Evolutionary conservation across 1,140 invertebrate genomes (phyloP).

Genomic region (Theocolax elegans): DNA sequence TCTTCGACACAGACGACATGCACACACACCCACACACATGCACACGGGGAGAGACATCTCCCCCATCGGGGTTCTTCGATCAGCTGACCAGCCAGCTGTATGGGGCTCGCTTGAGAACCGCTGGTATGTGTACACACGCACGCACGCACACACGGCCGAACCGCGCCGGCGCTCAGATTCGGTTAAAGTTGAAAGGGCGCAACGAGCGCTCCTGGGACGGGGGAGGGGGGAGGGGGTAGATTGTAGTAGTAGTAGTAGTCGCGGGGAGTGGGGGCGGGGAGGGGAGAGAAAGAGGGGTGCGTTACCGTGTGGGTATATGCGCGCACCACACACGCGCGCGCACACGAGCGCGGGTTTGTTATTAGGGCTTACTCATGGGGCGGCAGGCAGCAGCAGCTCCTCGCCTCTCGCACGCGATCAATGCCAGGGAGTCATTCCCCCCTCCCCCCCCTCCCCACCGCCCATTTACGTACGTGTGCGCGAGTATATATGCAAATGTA

Average conservation of each 20-base stretch:
- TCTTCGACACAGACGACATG: too few species aligned
- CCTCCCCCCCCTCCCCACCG: not conserved
- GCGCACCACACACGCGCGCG: too few species aligned
- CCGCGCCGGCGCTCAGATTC: slow-evolving; percentile 47
- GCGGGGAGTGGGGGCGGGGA: not conserved
- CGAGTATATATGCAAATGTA: too few species aligned
- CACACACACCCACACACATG: too few species aligned
- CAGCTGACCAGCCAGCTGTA: slow-evolving; percentile 64
- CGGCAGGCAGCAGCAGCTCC: slow-evolving; percentile 53
- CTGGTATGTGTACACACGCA: slow-evolving; percentile 38
- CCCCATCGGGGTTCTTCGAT: too few species aligned
- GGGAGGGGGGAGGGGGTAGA: not conserved
- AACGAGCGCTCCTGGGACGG: not conserved
- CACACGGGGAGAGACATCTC: too few species aligned
- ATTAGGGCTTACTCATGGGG: slow-evolving; percentile 66
- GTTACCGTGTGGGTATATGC: too few species aligned
- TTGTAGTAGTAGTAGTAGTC: too few species aligned
- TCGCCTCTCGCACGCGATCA: slow-evolving; percentile 62
- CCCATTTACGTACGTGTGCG: too few species aligned
- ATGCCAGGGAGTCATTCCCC: slow-evolving; percentile 50
- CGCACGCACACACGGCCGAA: slow-evolving; percentile 40
- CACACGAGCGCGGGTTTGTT: slow-evolving; percentile 53
- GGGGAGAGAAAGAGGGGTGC: not conserved
- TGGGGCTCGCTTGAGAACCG: slow-evolving; percentile 54
- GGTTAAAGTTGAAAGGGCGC: slow-evolving; percentile 6